Base-by-base conservation (phyloP, 1,140 invertebrate genomes). In the Semibalanus balanoides region DNA sequence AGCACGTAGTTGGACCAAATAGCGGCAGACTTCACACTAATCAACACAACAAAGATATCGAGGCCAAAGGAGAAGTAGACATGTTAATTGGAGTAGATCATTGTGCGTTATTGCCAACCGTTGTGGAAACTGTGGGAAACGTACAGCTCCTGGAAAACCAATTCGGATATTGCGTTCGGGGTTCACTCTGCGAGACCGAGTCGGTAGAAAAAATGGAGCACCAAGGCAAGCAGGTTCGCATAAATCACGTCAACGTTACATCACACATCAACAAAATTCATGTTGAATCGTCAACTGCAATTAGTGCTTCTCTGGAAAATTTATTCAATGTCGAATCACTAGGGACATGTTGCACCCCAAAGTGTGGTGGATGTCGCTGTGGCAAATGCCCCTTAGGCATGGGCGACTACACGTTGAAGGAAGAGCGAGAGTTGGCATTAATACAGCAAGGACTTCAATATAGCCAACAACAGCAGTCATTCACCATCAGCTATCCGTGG, bases 311-410 rank as follows among this genome's bases (percentile, higher is more conserved):
- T 19, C 31, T 76, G 3, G 76, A 76, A 30, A 30, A 27, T 3
- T 76, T 76, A 3, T 76, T 76, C 64, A 35, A 3, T 7, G 31
- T 76, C 74, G 76, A 76, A 22, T 64, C 29, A 22, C 64, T 76
- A 31, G 76, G 76, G 0, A 76, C 70, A 1, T 30, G 28, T 0
- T 76, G 76, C 27, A 72, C 0, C 9, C 72, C 73, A 0, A 76
- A 75, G 74, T 77, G 77, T 28, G 74, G 77, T 1, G 74, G 74
- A 30, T 75, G 77, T 35, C 75, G 76, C 30, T 77, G 74, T 72
- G 74, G 77, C 22, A 77, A 77, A 51, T 77, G 76, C 69, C 73
- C 74, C 9, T 3, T 74, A 29, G 35, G 30, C 27, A 74, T 31
- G 19, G 74, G 76, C 28, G 76, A 75, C 0, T 77, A 77, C 31